These are phyloP conservation scores for Ambastaia sidthimunki DNA, from an alignment of 2,797 vertebrate species.

Conservation along the genomic window DNA sequence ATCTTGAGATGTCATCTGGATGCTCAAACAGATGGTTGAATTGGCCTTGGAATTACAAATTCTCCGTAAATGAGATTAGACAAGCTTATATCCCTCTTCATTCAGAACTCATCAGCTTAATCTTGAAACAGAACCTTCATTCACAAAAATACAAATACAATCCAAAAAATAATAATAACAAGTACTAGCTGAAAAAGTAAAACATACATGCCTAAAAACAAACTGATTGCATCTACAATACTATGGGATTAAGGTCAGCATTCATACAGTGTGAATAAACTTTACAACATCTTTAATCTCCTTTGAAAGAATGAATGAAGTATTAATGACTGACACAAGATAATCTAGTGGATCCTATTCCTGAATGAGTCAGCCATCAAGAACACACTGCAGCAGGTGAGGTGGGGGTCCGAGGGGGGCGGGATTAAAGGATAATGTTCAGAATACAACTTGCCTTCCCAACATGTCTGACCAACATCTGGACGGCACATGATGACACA, in stretches of 20 bases:
- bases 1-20: conserved; percentile 1
- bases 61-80: conserved; percentile 61
- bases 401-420: background rate
- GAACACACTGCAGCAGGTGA: background rate
- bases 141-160: conserved; percentile 45
- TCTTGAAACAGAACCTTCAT: conserved; percentile 55
- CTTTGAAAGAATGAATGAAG: conserved; percentile 56
- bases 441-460: background rate
- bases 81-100: conserved; percentile 29
- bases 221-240: background rate
- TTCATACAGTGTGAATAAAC: conserved; percentile 11
- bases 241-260: background rate
- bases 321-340: background rate
- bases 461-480: background rate
- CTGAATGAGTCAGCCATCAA: conserved; percentile 7
- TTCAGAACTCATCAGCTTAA: conserved; percentile 54
- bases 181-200: background rate
- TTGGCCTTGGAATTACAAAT: conserved; percentile 57
- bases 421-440: background rate
- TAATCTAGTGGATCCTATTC: conserved; percentile 29
- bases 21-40: conserved; percentile 20
- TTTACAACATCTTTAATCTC: conserved; percentile 3
- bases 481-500: background rate
- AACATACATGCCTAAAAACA: background rate
- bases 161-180: background rate